Conservation (phyloP, 1,140 invertebrate species). For the Cheumatopsyche charites region DNA sequence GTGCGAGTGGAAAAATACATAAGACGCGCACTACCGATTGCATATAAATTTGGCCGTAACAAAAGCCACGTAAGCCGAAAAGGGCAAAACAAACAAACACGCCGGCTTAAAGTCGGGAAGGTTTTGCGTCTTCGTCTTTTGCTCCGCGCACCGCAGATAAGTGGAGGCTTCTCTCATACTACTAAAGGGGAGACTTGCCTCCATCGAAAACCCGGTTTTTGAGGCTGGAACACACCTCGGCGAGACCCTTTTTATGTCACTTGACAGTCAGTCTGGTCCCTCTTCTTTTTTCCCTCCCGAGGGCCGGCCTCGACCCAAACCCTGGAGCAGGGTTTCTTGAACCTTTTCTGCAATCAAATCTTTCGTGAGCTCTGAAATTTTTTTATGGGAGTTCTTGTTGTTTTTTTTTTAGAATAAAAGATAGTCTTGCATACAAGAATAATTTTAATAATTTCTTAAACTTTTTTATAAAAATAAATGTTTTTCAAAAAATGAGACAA, state of each 20-base stretch:
- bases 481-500: too few relatives aligned
- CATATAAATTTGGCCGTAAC: conserved; percentile 22
- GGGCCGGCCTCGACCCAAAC: not conserved
- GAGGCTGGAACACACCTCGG: conserved; percentile 11
- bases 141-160: conserved; percentile 1
- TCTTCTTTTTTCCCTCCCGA: conserved; percentile 11
- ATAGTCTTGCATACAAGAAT: too few relatives aligned
- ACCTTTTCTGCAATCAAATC: too few relatives aligned
- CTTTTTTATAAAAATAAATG: too few relatives aligned
- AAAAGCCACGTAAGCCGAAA: conserved; percentile 22
- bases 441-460: too few relatives aligned
- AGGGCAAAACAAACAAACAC: conserved; percentile 25
- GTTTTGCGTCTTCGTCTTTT: conserved; percentile 24
- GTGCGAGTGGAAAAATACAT: not conserved
- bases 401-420: too few relatives aligned
- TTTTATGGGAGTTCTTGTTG: too few relatives aligned
- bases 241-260: conserved; percentile 39
- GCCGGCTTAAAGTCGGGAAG: conserved; percentile 14
- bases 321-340: too few relatives aligned
- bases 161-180: conserved; percentile 13
- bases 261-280: conserved; percentile 37
- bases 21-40: conserved; percentile 1
- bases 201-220: too few relatives aligned
- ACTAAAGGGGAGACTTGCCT: too few relatives aligned
- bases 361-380: too few relatives aligned